phyloP scores from a whole-genome alignment of 2,797 vertebrate species.

The Morus bassanus region DNA sequence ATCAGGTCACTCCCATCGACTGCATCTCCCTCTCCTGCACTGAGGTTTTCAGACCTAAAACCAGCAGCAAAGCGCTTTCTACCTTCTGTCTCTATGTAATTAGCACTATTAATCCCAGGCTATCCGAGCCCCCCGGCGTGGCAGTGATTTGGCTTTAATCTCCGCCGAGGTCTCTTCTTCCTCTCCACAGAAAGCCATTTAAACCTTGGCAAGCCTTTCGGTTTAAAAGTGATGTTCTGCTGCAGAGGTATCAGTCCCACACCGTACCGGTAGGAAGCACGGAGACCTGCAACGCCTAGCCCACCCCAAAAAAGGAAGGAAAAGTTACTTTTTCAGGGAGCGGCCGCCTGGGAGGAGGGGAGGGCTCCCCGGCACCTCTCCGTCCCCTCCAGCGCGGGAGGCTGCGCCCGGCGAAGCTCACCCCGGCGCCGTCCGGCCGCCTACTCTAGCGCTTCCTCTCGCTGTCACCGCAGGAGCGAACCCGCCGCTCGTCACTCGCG shows the following conservation, averaged over 20 bases:
- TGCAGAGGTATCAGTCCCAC: neutral
- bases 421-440: neutral
- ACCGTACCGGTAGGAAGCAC: neutral
- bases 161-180: conserved; percentile 32
- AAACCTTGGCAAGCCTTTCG: conserved; percentile 10
- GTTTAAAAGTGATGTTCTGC: neutral
- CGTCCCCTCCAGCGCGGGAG: neutral
- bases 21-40: neutral
- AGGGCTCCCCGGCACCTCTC: neutral
- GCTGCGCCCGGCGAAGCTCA: neutral
- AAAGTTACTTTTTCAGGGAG: neutral
- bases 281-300: neutral
- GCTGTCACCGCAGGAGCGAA: neutral
- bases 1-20: neutral
- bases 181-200: conserved; percentile 21
- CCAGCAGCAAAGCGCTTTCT: conserved; percentile 3
- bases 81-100: conserved; percentile 43
- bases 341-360: neutral
- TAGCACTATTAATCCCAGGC: conserved; percentile 59
- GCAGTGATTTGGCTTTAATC: conserved; percentile 55
- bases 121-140: conserved; percentile 20
- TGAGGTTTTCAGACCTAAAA: neutral
- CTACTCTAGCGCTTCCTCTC: neutral
- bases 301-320: neutral
- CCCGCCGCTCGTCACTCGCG: neutral